phyloP scores from a whole-genome alignment of 2,797 vertebrate genomes.

The Cyprinella venusta region DNA sequence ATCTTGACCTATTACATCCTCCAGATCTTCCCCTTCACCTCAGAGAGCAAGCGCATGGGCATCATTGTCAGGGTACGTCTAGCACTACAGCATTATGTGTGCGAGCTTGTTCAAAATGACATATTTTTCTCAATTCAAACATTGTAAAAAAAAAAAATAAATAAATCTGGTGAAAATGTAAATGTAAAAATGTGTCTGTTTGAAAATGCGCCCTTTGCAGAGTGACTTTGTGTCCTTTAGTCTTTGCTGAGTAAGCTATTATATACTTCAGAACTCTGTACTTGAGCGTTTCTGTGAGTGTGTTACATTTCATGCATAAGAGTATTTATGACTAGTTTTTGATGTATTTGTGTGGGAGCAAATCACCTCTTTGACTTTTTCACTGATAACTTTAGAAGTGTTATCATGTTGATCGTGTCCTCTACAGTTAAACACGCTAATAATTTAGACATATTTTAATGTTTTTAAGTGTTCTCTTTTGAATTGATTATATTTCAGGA shows the following conservation, averaged over 20 bases:
- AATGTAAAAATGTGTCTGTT: neutral
- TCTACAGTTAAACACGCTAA: neutral
- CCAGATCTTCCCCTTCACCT: constrained; percentile 97
- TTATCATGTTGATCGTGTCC: neutral
- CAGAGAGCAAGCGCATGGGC: constrained; percentile 98
- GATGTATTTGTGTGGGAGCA: neutral
- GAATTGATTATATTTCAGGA: constrained; percentile 77
- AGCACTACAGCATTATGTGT: neutral
- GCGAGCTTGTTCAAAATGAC: neutral
- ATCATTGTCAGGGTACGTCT: constrained; percentile 90
- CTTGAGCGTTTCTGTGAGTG: neutral
- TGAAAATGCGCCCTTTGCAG: neutral
- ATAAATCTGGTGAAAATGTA: no score
- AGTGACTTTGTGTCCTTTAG: neutral
- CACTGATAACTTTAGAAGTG: neutral
- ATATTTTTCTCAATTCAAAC: neutral
- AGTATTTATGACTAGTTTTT: constrained; percentile 24
- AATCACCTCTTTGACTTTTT: constrained; percentile 19
- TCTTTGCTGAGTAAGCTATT: neutral
- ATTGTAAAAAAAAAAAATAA: neutral
- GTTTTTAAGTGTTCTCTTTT: neutral
- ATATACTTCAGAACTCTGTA: neutral
- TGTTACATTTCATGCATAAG: neutral
- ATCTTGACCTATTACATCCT: constrained; percentile 91
- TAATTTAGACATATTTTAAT: constrained; percentile 27